Evolutionary conservation across 2,797 vertebrate species (phyloP), one percentile per base, ranked within the genome.

Genomic region (Adrianichthys oophorus): DNA sequence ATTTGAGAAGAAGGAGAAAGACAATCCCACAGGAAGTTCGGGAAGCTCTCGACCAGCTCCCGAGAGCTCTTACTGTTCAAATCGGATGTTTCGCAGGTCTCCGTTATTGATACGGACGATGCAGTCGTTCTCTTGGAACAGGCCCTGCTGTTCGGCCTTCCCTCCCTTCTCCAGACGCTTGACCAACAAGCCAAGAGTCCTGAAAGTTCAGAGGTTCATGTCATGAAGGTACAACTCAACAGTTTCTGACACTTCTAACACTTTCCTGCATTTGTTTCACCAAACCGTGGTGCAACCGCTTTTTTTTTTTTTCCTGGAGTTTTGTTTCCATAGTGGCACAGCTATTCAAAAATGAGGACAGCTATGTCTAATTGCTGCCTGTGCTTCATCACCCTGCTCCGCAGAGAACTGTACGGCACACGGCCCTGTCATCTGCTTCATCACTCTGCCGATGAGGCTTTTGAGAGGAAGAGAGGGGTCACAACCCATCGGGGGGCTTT

Each of bases 41-140:
- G 65, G 37, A 37, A 47, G 69, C 52, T 58, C 59, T 46, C 53
- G 54, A 5, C 21, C 0, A n/a, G 45, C 1, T 19, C 71, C 42
- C 0, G 23, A 0, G 15, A 32, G 63, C 43, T 91, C 97, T 95
- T 95, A 98, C 97, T 99, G 95, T 90, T 98, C 97, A 64, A 99
- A 99, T 83, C 94, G 94, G 85, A 94, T 94, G 76, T 95, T 96
- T 48, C 96, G 90, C 84, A 99, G 94, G 88, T 98, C 95, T 23
- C 92, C 92, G 15, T 97, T 94, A 43, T 99, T 99, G 91, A 99
- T 98, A 78, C 93, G 92, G 76, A 99, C 89, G 90, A 99, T 98
- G 68, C 97, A 99, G 89, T 99, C 97, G 59, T 98, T 97, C 91
- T 98, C 96, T 78, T 91, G 93, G 90, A 99, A 99, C 68, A 98